Evolutionary conservation across 2,888 invertebrate species (phyloP).

Genomic region (Leptinotarsa tumamoca): DNA sequence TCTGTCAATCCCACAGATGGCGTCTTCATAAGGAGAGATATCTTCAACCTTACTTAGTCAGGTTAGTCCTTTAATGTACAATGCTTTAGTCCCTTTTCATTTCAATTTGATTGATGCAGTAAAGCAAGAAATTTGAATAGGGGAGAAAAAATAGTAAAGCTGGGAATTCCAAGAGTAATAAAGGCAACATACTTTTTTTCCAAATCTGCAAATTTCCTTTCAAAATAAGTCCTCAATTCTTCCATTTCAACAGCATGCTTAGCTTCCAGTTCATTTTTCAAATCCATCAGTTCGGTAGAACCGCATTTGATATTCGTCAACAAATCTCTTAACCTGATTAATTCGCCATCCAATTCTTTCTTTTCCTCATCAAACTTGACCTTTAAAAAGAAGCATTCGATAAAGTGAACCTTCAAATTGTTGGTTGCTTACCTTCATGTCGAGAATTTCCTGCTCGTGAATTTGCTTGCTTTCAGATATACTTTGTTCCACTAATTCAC

Average conservation of each 20-base stretch:
- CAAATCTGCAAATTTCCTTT: constrained; percentile 82
- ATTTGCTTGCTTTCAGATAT: constrained; percentile 45
- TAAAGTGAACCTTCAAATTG: constrained; percentile 20
- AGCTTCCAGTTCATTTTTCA: constrained; percentile 72
- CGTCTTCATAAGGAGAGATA: too few species aligned
- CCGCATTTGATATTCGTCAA: constrained; percentile 72
- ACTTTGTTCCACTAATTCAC: constrained; percentile 50
- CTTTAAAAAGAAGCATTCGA: constrained; percentile 33
- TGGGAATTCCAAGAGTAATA: background rate
- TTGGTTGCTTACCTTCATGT: constrained; percentile 53
- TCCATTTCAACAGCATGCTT: constrained; percentile 84
- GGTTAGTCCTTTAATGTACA: too few species aligned
- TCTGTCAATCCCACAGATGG: too few species aligned
- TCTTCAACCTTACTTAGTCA: too few species aligned
- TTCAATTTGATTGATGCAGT: too few species aligned
- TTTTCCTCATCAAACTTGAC: constrained; percentile 67
- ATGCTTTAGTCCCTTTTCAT: too few species aligned
- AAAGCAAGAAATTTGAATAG: too few species aligned
- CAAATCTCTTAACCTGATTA: constrained; percentile 69
- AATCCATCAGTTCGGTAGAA: constrained; percentile 69
- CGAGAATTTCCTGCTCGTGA: constrained; percentile 53
- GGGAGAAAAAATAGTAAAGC: too few species aligned
- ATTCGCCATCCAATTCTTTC: constrained; percentile 69
- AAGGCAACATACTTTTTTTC: constrained; percentile 75
- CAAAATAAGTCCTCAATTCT: constrained; percentile 82